Percentiles rank a stretch among this genome's conserved stretches.
Conservation (phyloP, 2,113 vertebrate species). For the Ardeotis arabs region DNA sequence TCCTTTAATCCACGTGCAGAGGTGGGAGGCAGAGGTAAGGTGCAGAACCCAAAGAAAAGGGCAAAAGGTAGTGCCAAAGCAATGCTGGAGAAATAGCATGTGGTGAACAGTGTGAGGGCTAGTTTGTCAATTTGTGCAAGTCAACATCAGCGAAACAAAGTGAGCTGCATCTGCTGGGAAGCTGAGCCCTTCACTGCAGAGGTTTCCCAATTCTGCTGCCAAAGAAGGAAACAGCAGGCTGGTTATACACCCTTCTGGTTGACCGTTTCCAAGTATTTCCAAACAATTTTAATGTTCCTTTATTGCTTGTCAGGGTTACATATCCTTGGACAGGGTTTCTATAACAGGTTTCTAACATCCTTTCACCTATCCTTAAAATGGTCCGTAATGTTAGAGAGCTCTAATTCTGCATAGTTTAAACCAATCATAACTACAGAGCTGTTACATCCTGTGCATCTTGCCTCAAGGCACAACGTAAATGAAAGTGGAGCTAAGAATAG, state of each 20-base stretch:
- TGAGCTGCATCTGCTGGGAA: background rate
- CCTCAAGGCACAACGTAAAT: slow-evolving; percentile 49
- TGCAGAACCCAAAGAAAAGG: background rate
- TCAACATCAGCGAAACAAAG: background rate
- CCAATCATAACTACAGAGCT: slow-evolving; percentile 2
- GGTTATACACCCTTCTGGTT: background rate
- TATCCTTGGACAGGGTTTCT: background rate
- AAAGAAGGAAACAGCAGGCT: background rate
- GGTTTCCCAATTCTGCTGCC: background rate
- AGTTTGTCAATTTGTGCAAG: background rate
- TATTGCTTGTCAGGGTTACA: background rate
- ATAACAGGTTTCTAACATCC: background rate
- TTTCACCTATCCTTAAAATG: slow-evolving; percentile 1
- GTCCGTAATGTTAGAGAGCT: background rate
- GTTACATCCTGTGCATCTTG: slow-evolving; percentile 43
- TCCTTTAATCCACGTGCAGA: background rate
- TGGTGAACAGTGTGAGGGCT: background rate
- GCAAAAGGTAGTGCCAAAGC: background rate
- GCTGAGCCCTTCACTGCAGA: background rate
- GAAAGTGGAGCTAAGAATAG: slow-evolving; percentile 59
- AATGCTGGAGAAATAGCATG: background rate
- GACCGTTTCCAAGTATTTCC: background rate
- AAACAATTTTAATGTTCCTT: background rate
- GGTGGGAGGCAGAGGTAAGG: background rate
- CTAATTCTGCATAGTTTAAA: slow-evolving; percentile 36